Percentiles rank a stretch among this genome's conserved stretches.
Conservation (phyloP, 2,113 vertebrate species). For the Fregetta grallaria region DNA sequence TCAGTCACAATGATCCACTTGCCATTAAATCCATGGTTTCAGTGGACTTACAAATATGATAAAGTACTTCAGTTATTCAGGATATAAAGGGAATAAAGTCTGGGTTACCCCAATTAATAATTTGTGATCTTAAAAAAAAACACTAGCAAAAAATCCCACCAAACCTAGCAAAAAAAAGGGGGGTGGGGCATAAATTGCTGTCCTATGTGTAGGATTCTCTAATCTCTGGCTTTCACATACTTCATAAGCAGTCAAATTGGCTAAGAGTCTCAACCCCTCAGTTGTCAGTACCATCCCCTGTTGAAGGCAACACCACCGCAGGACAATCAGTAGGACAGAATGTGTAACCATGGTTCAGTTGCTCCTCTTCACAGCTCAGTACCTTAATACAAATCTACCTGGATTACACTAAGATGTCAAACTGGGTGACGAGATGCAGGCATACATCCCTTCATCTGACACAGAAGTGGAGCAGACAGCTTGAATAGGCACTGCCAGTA, state of each 20-base stretch:
- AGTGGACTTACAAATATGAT: background rate
- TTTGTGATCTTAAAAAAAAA: background rate
- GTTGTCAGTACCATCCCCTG: background rate
- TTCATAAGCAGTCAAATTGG: background rate
- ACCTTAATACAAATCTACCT: background rate
- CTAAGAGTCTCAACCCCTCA: background rate
- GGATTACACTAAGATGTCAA: background rate
- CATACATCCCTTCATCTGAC: background rate
- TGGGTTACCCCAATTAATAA: background rate
- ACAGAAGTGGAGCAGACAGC: background rate
- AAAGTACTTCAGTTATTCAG: background rate
- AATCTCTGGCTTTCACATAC: background rate
- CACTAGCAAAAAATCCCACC: fast-evolving
- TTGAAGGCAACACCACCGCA: background rate
- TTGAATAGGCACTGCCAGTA: background rate
- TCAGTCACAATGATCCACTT: background rate
- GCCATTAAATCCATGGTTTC: background rate
- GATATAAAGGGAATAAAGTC: background rate
- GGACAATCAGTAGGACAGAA: background rate
- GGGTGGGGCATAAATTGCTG: background rate
- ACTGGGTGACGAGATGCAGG: background rate
- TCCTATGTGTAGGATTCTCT: background rate
- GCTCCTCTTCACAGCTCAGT: background rate
- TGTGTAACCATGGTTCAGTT: background rate
- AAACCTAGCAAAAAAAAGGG: background rate